Conservation (phyloP, 2,888 invertebrate genomes). For the Lithodes maja region DNA sequence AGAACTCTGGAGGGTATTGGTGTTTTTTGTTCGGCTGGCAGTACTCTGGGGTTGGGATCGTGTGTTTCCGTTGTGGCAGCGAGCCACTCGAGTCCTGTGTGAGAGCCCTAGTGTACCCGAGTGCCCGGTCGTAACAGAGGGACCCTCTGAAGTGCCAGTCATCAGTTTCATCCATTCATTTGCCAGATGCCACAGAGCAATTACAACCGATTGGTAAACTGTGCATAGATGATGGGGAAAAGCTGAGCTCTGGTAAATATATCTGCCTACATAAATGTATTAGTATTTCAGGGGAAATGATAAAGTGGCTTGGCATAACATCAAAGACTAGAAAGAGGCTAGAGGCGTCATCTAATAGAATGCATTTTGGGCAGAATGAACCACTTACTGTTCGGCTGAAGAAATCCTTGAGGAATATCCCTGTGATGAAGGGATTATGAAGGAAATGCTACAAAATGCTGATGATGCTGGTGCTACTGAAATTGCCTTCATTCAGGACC, state of each 20-base stretch:
- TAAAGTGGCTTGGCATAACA: conserved; percentile 34
- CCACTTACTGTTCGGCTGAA: conserved; percentile 35
- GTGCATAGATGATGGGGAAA: conserved; percentile 31
- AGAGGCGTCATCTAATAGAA: conserved; percentile 20
- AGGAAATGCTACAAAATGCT: conserved; percentile 53
- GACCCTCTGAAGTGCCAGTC: neutral
- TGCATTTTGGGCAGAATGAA: conserved; percentile 51
- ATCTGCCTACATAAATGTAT: conserved; percentile 21
- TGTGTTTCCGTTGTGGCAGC: too few species aligned
- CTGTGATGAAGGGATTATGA: conserved; percentile 49
- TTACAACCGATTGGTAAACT: conserved; percentile 18
- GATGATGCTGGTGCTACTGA: conserved; percentile 57
- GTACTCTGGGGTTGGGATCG: too few species aligned
- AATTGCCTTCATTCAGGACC: conserved; percentile 36
- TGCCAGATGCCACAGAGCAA: conserved; percentile 29
- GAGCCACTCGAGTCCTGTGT: too few species aligned
- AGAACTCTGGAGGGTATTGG: too few species aligned
- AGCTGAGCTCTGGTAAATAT: conserved; percentile 26
- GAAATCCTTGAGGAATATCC: conserved; percentile 48
- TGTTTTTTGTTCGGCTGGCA: too few species aligned
- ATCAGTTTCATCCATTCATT: neutral
- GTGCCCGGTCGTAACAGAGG: too few species aligned
- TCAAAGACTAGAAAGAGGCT: conserved; percentile 41
- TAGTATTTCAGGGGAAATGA: conserved; percentile 12
- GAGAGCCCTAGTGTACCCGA: too few species aligned